phyloP scores from a whole-genome alignment of 2,797 vertebrate species.

The Trachurus trachurus region DNA sequence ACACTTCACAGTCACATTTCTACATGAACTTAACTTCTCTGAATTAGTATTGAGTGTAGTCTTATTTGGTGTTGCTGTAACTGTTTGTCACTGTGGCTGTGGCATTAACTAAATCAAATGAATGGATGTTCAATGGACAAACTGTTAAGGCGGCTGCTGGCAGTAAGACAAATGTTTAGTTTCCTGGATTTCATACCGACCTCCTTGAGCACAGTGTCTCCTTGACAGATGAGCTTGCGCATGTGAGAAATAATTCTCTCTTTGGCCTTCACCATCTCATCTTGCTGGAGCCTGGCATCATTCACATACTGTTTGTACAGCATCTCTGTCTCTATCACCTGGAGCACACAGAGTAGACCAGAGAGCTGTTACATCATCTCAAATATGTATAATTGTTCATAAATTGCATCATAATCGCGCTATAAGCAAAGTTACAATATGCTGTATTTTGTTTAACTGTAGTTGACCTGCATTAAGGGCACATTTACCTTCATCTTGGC shows the following conservation, averaged over 20 bases:
- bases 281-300: slow-evolving; percentile 87
- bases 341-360: slow-evolving; percentile 22
- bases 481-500: slow-evolving; percentile 88
- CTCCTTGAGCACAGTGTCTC: slow-evolving; percentile 92
- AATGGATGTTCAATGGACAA: neutral
- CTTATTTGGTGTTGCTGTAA: neutral
- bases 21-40: too few species aligned
- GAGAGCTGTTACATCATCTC: neutral
- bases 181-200: slow-evolving; percentile 74
- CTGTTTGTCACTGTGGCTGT: neutral
- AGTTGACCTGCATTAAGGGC: neutral
- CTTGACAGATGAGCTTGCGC: slow-evolving; percentile 93
- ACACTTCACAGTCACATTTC: too few species aligned
- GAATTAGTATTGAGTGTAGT: neutral
- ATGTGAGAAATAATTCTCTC: slow-evolving; percentile 90
- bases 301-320: slow-evolving; percentile 85
- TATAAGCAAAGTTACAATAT: neutral
- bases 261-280: slow-evolving; percentile 89
- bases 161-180: slow-evolving; percentile 2
- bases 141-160: neutral
- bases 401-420: neutral
- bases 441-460: neutral
- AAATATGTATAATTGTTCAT: neutral
- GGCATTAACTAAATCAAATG: slow-evolving; percentile 1
- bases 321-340: slow-evolving; percentile 88